Evolutionary conservation across 2,113 vertebrate genomes (phyloP).

Genomic region (Solea senegalensis): DNA sequence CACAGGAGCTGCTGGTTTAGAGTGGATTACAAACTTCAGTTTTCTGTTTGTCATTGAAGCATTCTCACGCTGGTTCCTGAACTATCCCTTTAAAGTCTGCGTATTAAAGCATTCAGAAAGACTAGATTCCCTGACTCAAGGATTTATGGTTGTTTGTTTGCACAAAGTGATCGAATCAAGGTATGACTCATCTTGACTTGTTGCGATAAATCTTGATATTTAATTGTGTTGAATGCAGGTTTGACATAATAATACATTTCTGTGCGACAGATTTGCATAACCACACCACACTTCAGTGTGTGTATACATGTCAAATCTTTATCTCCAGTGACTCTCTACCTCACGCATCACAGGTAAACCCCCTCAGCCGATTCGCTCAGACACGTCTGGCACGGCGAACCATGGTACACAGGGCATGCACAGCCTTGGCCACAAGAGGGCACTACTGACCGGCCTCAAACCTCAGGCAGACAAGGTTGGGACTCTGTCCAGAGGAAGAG

Average conservation of each 20-base stretch:
- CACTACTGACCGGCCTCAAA: conserved; percentile 65
- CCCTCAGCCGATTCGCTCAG: conserved; percentile 59
- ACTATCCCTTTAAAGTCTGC: neutral
- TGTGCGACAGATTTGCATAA: neutral
- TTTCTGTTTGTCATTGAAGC: too few relatives aligned
- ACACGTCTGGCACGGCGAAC: conserved; percentile 58
- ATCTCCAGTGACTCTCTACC: conserved; percentile 8
- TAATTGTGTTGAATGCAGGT: neutral
- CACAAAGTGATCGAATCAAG: neutral
- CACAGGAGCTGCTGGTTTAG: too few relatives aligned
- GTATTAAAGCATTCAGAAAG: conserved; percentile 2
- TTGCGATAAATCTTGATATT: too few relatives aligned
- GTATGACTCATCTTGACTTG: neutral
- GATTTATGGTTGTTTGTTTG: neutral
- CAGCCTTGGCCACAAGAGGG: conserved; percentile 81
- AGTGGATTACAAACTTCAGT: conserved; percentile 9
- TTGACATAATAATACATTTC: neutral
- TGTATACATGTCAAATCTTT: neutral
- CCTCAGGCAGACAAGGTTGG: conserved; percentile 71
- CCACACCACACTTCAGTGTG: neutral
- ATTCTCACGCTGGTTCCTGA: neutral
- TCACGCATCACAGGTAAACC: conserved; percentile 58
- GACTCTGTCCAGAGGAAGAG: conserved; percentile 74
- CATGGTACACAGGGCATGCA: conserved; percentile 63
- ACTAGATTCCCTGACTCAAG: neutral